Evolutionary conservation across 1,140 invertebrate genomes (phyloP), one percentile per base, ranked within the genome.

Genomic region (Macrocentrus cingulum): DNA sequence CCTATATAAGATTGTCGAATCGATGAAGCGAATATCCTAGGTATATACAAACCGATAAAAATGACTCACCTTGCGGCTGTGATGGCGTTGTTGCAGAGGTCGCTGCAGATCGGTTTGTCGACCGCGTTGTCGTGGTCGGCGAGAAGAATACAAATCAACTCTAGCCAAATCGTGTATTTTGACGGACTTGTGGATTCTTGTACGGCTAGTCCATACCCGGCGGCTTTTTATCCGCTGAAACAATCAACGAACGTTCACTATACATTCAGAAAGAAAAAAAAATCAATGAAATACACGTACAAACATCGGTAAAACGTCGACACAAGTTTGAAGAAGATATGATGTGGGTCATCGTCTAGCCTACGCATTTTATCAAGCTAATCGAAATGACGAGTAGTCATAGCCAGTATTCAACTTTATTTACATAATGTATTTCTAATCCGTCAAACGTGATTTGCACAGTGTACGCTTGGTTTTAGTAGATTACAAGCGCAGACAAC

Each of bases 61-160:
- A 22, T 54, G 25, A 72, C 77, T 77, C 63, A 80, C 76, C 77
- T 80, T 77, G 66, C 76, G 77, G 77, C 77, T 78, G 75, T 71
- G 64, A 69, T 66, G 67, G 59, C 62, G 69, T 53, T 62, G 69
- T 53, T 59, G 67, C 66, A 67, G 71, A 72, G 69, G 68, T 72
- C 72, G 74, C 68, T 75, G 73, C 56, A 56, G 4, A 44, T 29
- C 54, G 49, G 59, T 60, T 62, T 57, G 13, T 29, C 51, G 44
- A 39, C 34, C 51, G 23, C 45, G 59, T 41, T 9, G 49, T 11
- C 22, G 9, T 19, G 13, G 29, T 18, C 52, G 13, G 2, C 16
- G 56, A 22, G 36, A 53, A 13, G 15, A 37, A 11, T 13, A 44
- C 11, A 23, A 32, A 18, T 11, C 2, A 25, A 29, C 9, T 41